phyloP scores from a whole-genome alignment of 2,888 invertebrate species.

The Heliconius ethilla region DNA sequence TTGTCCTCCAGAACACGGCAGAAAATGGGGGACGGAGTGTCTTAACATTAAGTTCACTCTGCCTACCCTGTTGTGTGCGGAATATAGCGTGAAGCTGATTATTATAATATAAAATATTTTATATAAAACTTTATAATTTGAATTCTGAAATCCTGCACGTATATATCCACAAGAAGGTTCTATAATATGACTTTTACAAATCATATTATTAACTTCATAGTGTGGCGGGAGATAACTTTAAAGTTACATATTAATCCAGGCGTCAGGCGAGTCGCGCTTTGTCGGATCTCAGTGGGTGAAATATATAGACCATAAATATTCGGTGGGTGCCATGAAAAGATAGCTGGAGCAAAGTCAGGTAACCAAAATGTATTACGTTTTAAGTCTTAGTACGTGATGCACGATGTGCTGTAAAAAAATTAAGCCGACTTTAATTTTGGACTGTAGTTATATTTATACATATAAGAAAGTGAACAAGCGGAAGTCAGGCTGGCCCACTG shows the following conservation, averaged over 20 bases:
- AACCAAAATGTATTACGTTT: constrained; percentile 59
- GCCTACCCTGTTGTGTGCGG: no score
- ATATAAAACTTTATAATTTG: background rate
- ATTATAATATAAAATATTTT: background rate
- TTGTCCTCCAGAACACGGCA: background rate
- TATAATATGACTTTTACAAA: constrained; percentile 36
- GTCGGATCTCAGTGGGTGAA: constrained; percentile 65
- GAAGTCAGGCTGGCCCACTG: no score
- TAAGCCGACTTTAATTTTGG: background rate
- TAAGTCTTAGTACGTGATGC: constrained; percentile 37
- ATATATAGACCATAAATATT: constrained; percentile 77
- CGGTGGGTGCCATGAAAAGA: constrained; percentile 71
- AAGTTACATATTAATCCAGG: constrained; percentile 64
- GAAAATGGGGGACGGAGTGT: background rate
- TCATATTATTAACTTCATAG: constrained; percentile 38
- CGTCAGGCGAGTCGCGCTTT: constrained; percentile 69
- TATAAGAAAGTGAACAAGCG: no score
- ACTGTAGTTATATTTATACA: background rate
- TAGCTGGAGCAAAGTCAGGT: constrained; percentile 64
- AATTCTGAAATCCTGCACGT: background rate
- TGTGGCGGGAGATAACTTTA: constrained; percentile 47
- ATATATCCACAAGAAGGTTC: constrained; percentile 8
- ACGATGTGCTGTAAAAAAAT: background rate
- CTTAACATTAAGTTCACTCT: background rate
- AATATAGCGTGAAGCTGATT: background rate